These are phyloP conservation scores for Cirrhinus molitorella DNA, from an alignment of 2,797 vertebrate species.

Conservation along the genomic window DNA sequence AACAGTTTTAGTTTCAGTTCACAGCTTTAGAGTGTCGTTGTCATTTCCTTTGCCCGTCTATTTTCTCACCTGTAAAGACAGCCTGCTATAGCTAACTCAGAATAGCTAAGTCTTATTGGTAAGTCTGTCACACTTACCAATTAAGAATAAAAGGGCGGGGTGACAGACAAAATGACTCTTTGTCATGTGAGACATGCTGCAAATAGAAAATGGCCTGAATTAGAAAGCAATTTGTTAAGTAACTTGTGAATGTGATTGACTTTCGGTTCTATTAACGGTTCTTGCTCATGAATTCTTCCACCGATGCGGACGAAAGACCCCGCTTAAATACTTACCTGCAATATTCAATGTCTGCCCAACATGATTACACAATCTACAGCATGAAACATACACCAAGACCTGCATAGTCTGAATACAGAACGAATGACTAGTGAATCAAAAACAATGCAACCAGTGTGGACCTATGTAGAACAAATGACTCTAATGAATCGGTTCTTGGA, in stretches of 20 bases:
- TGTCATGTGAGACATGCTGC: neutral
- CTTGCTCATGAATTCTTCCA: neutral
- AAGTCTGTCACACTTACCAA: constrained; percentile 9
- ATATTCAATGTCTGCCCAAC: neutral
- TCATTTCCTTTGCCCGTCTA: neutral
- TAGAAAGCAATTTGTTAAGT: neutral
- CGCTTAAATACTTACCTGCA: neutral
- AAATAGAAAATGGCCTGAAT: neutral
- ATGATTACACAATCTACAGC: neutral
- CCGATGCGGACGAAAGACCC: neutral
- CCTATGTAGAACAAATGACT: neutral
- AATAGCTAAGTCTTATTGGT: too few relatives aligned
- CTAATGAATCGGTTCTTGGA: too few relatives aligned
- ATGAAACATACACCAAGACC: neutral
- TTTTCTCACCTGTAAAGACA: neutral
- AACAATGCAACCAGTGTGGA: neutral
- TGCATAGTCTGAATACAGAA: neutral
- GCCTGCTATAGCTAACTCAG: neutral
- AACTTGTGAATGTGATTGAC: neutral
- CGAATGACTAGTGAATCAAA: neutral
- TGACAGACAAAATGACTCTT: neutral
- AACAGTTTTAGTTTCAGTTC: neutral
- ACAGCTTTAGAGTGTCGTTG: neutral
- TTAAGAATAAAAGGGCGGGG: neutral
- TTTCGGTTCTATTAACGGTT: neutral